Conservation (phyloP, 2,113 vertebrate species). For the Murina feae region DNA sequence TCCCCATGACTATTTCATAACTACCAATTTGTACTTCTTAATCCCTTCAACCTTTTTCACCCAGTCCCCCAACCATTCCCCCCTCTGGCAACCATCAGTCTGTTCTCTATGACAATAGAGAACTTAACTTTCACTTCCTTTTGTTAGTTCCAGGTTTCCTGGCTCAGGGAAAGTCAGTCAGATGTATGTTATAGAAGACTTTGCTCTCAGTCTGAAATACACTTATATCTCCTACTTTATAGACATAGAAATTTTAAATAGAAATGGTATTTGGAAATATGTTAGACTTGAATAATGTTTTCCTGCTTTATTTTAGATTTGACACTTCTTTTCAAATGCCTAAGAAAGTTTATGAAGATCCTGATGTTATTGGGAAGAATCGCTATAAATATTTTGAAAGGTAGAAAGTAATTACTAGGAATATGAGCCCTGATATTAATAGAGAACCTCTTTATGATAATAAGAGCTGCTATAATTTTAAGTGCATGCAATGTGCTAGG, state of each 20-base stretch:
- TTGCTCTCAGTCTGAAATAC: background rate
- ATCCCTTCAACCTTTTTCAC: background rate
- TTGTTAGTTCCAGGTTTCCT: background rate
- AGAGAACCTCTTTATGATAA: background rate
- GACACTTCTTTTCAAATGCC: slow-evolving; percentile 73
- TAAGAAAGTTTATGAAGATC: slow-evolving; percentile 70
- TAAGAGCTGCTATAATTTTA: background rate
- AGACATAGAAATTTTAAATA: background rate
- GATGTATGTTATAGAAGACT: background rate
- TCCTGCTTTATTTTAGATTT: slow-evolving; percentile 77
- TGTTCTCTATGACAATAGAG: background rate
- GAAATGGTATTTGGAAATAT: background rate
- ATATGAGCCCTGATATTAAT: background rate
- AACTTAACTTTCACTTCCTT: background rate
- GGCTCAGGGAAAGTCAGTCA: background rate
- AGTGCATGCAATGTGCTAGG: background rate
- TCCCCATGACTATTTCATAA: background rate
- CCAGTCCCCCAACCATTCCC: background rate
- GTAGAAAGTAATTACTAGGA: slow-evolving; percentile 77
- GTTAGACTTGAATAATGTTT: slow-evolving; percentile 36
- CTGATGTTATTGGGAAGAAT: slow-evolving; percentile 85
- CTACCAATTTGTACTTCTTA: background rate
- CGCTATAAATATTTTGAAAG: slow-evolving; percentile 91
- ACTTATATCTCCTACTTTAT: background rate
- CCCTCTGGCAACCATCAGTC: background rate